Conservation (phyloP, 2,797 vertebrate genomes). For the Amazona finschi region DNA sequence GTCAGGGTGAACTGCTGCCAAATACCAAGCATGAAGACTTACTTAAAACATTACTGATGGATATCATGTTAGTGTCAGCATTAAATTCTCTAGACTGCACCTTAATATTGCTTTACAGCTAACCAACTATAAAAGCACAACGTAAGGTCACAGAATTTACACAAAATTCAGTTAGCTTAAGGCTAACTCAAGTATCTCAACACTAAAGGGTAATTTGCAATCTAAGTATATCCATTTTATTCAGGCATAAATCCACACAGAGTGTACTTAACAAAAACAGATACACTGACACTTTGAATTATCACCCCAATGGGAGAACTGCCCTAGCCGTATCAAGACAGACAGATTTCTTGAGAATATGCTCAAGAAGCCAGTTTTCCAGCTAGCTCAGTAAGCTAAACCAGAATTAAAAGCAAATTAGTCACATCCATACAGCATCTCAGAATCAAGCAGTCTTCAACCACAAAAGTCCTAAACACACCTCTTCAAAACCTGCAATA, state of each 20-base stretch:
- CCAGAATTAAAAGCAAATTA: not conserved
- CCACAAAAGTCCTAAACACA: not conserved
- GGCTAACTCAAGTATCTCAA: constrained; percentile 13
- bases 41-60: not conserved
- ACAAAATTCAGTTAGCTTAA: constrained; percentile 16
- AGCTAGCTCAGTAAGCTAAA: not conserved
- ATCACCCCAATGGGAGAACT: not conserved
- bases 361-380: not conserved
- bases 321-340: not conserved
- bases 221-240: constrained; percentile 5
- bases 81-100: constrained; percentile 8
- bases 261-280: constrained; percentile 10
- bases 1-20: not conserved
- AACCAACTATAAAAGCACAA: constrained; percentile 6
- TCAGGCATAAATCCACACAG: not conserved
- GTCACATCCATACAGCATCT: not conserved
- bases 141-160: constrained; percentile 1
- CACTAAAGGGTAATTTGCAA: not conserved
- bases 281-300: constrained; percentile 15
- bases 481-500: not conserved
- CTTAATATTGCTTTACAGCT: not conserved
- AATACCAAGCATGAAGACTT: not conserved
- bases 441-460: not conserved
- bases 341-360: not conserved
- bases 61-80: not conserved